Percentiles rank a stretch among this genome's conserved stretches.
Evolutionary conservation across 2,113 vertebrate species (phyloP).

Genomic region (Blennius ocellaris): DNA sequence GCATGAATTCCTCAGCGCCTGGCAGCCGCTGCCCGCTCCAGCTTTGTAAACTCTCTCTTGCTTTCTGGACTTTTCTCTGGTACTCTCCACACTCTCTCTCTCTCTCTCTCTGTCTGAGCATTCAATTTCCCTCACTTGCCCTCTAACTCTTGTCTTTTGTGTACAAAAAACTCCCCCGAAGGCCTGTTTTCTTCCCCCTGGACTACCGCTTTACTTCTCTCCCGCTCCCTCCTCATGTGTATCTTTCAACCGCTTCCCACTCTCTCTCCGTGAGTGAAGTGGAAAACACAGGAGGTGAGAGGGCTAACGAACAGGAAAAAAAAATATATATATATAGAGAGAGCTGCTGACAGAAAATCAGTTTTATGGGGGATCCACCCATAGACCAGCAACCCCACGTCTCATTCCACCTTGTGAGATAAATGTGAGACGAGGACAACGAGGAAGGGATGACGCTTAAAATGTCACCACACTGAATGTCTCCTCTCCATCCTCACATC

Average conservation of each 20-base stretch:
- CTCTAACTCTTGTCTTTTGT: constrained; percentile 68
- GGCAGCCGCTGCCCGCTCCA: constrained; percentile 65
- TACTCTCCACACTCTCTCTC: constrained; percentile 22
- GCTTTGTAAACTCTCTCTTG: constrained; percentile 58
- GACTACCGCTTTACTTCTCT: constrained; percentile 57
- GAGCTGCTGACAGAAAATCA: constrained; percentile 73
- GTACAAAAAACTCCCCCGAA: constrained; percentile 27
- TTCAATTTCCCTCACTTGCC: constrained; percentile 59
- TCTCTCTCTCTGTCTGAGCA: constrained; percentile 47
- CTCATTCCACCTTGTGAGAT: constrained; percentile 23
- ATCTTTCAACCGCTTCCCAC: constrained; percentile 65
- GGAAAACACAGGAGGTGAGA: constrained; percentile 63
- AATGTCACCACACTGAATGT: neutral
- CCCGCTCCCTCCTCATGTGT: constrained; percentile 49
- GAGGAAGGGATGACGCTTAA: neutral
- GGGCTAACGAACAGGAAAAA: constrained; percentile 73
- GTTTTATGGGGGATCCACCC: constrained; percentile 66
- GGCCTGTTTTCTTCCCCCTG: constrained; percentile 47
- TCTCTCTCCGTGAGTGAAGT: constrained; percentile 61
- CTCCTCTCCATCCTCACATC: constrained; percentile 35
- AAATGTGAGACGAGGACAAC: constrained; percentile 22
- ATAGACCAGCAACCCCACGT: constrained; percentile 46
- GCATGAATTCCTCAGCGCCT: constrained; percentile 78
- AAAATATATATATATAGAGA: constrained; percentile 76
- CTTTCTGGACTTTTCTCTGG: constrained; percentile 48